Conservation (phyloP, 1,140 invertebrate species). For the Drosophila parvula region DNA sequence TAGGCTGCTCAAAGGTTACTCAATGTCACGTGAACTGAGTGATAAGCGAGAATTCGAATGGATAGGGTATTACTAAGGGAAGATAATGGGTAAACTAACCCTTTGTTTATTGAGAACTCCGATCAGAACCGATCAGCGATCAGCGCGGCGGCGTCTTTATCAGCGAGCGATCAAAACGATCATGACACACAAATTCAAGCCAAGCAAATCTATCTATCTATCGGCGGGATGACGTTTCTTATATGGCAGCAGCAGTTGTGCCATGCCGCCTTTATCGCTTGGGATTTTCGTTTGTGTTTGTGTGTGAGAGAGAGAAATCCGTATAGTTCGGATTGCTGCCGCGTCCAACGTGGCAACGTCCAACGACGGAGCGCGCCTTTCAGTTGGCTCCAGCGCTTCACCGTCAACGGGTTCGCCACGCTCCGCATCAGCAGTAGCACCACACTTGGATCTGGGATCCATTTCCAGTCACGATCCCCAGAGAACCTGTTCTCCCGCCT, state of each 20-base stretch:
- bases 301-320: slow-evolving; percentile 24
- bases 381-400: slow-evolving; percentile 56
- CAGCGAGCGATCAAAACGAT: slow-evolving; percentile 63
- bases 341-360: slow-evolving; percentile 40
- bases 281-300: slow-evolving; percentile 13
- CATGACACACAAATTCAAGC: slow-evolving; percentile 66
- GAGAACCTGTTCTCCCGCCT: slow-evolving; percentile 38
- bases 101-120: slow-evolving; percentile 20
- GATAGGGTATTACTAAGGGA: not conserved
- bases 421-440: not conserved
- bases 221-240: slow-evolving; percentile 50
- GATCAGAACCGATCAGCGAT: slow-evolving; percentile 29
- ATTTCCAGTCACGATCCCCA: slow-evolving; percentile 32
- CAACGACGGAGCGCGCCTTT: slow-evolving; percentile 26
- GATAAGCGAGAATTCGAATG: slow-evolving; percentile 14
- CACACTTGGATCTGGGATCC: slow-evolving; percentile 13
- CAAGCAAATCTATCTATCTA: slow-evolving; percentile 63
- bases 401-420: slow-evolving; percentile 44
- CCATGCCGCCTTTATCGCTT: slow-evolving; percentile 23
- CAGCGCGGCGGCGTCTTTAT: slow-evolving; percentile 24
- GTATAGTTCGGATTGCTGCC: slow-evolving; percentile 27
- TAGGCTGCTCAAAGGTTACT: not conserved
- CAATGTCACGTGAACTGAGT: not conserved
- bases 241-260: slow-evolving; percentile 12
- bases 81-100: slow-evolving; percentile 4